A percentile compares a stretch with the other conserved stretches of the same genome.
phyloP scores from a whole-genome alignment of 23 tunicate species.

The Phallusia fumigata region DNA sequence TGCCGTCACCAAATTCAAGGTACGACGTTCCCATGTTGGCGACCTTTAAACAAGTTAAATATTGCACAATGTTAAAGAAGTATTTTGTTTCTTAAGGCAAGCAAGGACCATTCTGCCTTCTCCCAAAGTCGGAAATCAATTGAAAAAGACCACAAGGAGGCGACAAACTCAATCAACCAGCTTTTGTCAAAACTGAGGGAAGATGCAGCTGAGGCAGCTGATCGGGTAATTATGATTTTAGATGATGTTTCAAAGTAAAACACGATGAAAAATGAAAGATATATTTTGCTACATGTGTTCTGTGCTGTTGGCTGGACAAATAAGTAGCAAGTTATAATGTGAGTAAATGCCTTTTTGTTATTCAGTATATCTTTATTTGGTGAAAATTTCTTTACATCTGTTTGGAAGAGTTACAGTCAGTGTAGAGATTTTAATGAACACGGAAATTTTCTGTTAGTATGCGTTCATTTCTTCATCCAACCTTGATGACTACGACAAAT shows the following conservation, averaged over 20 bases:
- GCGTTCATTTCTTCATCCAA: no score
- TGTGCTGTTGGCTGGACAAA: no score
- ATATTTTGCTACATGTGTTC: no score
- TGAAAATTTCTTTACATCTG: no score
- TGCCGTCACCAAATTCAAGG: slow-evolving; percentile 73
- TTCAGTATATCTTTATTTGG: no score
- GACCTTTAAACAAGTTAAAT: not conserved
- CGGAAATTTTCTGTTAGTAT: no score
- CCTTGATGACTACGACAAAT: no score
- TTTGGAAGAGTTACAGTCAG: no score
- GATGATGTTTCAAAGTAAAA: not conserved
- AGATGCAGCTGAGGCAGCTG: slow-evolving; percentile 66
- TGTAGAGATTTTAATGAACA: no score
- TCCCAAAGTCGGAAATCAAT: slow-evolving; percentile 39
- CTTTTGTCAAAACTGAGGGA: slow-evolving; percentile 45
- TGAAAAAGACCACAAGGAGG: slow-evolving; percentile 83
- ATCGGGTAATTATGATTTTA: slow-evolving; percentile 30
- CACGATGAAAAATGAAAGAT: no score
- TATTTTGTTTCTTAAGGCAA: slow-evolving; percentile 19
- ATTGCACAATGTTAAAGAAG: not conserved
- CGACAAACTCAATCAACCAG: slow-evolving; percentile 45
- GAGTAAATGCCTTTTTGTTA: no score
- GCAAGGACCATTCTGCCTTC: slow-evolving; percentile 50
- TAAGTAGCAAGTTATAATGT: no score
- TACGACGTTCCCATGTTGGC: not conserved